Percentiles rank a stretch among this genome's conserved stretches.
Conservation (phyloP, 2,113 vertebrate species). For the Muntiacus reevesi region DNA sequence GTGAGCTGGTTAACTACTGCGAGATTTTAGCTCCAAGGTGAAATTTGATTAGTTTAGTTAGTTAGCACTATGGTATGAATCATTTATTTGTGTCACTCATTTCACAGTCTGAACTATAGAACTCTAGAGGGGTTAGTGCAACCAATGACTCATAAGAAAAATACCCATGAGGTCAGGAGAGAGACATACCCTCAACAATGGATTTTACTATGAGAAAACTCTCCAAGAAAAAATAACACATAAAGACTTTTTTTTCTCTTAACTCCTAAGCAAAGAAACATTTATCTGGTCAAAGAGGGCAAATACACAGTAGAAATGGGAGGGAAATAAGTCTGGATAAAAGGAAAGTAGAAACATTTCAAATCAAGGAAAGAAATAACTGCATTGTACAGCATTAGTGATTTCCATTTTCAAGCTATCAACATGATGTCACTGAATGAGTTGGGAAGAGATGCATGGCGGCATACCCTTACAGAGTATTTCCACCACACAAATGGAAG, state of each 20-base stretch:
- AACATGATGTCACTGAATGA: neutral
- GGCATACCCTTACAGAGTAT: neutral
- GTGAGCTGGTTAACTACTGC: neutral
- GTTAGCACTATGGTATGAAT: neutral
- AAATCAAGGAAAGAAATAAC: neutral
- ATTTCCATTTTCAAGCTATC: neutral
- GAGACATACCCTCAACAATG: neutral
- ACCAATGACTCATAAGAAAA: neutral
- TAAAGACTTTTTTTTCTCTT: neutral
- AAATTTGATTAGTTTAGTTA: neutral
- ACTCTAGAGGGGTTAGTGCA: neutral
- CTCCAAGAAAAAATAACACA: neutral
- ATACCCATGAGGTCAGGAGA: neutral
- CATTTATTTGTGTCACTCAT: neutral
- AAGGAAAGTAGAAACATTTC: neutral
- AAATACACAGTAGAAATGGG: neutral
- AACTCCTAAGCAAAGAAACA: neutral
- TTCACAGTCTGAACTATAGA: neutral
- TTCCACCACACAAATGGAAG: neutral
- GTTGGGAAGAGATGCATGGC: neutral
- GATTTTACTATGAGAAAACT: neutral
- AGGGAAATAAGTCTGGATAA: neutral
- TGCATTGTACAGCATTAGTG: neutral
- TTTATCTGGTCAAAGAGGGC: neutral
- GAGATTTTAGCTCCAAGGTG: neutral